phyloP scores from a whole-genome alignment of 2,113 vertebrate genomes.

The Grus americana region DNA sequence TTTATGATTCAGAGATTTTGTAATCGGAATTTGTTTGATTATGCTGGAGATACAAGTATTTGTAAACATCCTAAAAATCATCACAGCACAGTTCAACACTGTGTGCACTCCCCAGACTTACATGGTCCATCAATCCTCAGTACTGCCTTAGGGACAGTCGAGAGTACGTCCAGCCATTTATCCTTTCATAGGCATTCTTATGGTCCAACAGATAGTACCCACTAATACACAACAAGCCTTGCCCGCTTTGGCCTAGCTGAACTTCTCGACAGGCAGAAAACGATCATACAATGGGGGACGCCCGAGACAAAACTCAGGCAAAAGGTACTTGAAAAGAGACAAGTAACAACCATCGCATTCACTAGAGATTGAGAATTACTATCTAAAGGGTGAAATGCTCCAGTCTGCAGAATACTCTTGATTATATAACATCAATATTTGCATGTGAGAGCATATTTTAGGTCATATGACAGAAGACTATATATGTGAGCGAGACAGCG shows the following conservation, averaged over 20 bases:
- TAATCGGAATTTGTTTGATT: not conserved
- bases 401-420: fast-evolving
- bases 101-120: fast-evolving
- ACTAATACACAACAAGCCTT: fast-evolving
- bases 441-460: fast-evolving
- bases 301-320: not conserved
- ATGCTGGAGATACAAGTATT: not conserved
- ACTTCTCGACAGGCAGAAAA: not conserved
- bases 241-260: not conserved
- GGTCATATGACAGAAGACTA: not conserved
- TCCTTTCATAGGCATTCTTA: fast-evolving
- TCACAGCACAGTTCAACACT: not conserved
- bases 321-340: not conserved
- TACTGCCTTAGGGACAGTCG: not conserved
- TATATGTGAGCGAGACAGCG: not conserved
- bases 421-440: fast-evolving
- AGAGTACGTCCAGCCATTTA: not conserved
- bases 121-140: not conserved
- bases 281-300: fast-evolving
- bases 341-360: fast-evolving
- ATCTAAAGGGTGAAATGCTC: not conserved
- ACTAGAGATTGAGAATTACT: not conserved
- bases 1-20: not conserved
- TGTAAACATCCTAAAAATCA: not conserved
- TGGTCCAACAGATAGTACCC: fast-evolving